These are phyloP conservation scores for Myotis daubentonii DNA, from an alignment of 2,797 vertebrate genomes.

Conservation along the genomic window DNA sequence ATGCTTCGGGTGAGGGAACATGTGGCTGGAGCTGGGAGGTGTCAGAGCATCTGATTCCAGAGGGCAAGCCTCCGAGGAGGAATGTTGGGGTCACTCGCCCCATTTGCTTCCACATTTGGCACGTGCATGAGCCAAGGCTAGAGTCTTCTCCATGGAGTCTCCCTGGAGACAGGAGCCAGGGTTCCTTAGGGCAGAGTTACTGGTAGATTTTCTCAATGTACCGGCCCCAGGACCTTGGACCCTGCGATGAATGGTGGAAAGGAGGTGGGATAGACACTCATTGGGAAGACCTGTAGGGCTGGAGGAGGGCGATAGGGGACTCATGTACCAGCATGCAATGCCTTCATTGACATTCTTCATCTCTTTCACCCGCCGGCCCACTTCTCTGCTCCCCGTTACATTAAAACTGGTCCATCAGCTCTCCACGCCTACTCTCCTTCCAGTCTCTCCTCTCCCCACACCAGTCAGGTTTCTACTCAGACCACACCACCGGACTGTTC, in stretches of 20 bases:
- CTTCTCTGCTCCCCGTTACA: neutral
- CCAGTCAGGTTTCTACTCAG: accelerated
- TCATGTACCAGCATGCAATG: accelerated
- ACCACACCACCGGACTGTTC: accelerated
- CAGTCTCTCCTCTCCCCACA: neutral
- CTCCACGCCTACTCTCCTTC: too few species aligned
- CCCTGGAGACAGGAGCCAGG: accelerated
- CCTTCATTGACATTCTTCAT: neutral
- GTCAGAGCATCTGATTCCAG: neutral
- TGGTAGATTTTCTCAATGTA: neutral
- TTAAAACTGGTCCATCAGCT: accelerated
- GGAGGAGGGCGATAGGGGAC: neutral
- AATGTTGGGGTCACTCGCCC: accelerated
- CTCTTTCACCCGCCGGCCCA: accelerated
- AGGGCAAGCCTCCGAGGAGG: neutral
- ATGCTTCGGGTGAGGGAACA: accelerated
- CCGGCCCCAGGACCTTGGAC: accelerated
- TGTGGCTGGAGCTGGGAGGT: neutral
- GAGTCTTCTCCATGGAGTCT: neutral
- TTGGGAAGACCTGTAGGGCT: neutral
- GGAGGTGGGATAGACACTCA: neutral
- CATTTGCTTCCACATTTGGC: neutral
- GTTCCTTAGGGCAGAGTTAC: neutral
- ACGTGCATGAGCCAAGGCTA: neutral
- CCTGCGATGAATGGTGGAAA: neutral